Base-by-base conservation (phyloP, 2,113 vertebrate genomes). In the Ciconia maguari region DNA sequence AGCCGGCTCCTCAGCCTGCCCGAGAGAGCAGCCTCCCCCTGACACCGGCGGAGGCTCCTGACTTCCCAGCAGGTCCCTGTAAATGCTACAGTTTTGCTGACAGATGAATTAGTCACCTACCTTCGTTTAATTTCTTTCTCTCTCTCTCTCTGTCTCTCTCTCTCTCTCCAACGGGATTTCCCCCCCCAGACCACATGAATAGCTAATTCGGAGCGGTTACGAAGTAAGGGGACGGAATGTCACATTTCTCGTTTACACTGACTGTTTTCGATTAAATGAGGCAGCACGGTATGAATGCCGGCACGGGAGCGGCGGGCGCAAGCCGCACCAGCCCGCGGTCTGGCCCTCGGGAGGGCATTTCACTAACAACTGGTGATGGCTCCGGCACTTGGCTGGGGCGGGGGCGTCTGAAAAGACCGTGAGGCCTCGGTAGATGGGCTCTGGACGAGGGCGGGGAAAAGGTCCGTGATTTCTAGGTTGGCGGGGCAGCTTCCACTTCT, bases 171-270 rank as follows among this genome's bases (percentile, higher is more conserved):
- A 30, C 26, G 60, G 16, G 11, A 75, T 58, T 65, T 42, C 18
- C 2, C 0, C 7, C 13, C 24, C 4, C 25, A 2, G 46, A 2
- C 24, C 10, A 12, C n/a, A 1, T 0, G 49, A 72, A 10, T 32
- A 57, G 21, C 68, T 29, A 52, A 64, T 81, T 72, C 49, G 36
- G 36, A 81, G 25, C 7, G 22, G 49, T 41, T 65, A 38, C 42
- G 30, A 61, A 74, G 46, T 27, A 52, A 55, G 4, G 11, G 36
- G 65, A 4, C 6, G 7, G 46, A 27, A n/a, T 30, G 11, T 13
- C 46, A 1, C 36, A 6, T 90, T 94, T 93, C 34, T 66, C 51
- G 13, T 86, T 88, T 25, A 10, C 44, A 30, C 13, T 2, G 49
- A 6, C 11, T 66, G 1, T 64, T 97, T 92, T 32, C 52, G 83